Evolutionary conservation across 2,797 vertebrate species (phyloP).

Genomic region (Adrianichthys oophorus): DNA sequence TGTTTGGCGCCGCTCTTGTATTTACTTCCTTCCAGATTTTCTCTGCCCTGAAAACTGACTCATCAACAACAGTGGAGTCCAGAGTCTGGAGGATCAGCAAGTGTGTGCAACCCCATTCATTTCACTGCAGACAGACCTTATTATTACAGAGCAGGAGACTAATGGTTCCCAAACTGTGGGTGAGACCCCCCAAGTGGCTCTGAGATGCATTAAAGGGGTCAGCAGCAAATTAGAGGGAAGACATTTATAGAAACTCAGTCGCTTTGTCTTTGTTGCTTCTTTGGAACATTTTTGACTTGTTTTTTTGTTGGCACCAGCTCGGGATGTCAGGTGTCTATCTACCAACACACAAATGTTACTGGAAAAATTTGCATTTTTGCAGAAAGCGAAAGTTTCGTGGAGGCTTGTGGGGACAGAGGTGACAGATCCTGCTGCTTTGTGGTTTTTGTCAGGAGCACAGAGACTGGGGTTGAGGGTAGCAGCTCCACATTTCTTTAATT

Average conservation of each 20-base stretch:
- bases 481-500: background rate
- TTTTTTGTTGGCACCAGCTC: too few relatives aligned
- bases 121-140: constrained; percentile 25
- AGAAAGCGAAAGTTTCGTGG: too few relatives aligned
- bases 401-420: too few relatives aligned
- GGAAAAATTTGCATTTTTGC: too few relatives aligned
- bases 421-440: too few relatives aligned
- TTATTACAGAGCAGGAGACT: constrained; percentile 26
- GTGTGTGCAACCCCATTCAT: constrained; percentile 32
- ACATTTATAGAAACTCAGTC: background rate
- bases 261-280: background rate
- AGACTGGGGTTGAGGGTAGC: background rate
- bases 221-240: constrained; percentile 26
- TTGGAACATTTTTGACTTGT: too few relatives aligned
- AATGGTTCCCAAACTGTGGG: constrained; percentile 27
- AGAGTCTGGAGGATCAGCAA: constrained; percentile 58
- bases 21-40: constrained; percentile 49
- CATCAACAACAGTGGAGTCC: constrained; percentile 42
- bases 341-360: too few relatives aligned
- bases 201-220: constrained; percentile 19
- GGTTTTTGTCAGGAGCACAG: background rate
- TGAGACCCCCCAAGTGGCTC: constrained; percentile 27
- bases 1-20: constrained; percentile 37
- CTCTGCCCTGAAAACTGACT: constrained; percentile 58
- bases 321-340: too few relatives aligned